A percentile compares a stretch with the other conserved stretches of the same genome.
phyloP scores from a whole-genome alignment of 1,140 invertebrate genomes.

The Ostrea denselamellosa region DNA sequence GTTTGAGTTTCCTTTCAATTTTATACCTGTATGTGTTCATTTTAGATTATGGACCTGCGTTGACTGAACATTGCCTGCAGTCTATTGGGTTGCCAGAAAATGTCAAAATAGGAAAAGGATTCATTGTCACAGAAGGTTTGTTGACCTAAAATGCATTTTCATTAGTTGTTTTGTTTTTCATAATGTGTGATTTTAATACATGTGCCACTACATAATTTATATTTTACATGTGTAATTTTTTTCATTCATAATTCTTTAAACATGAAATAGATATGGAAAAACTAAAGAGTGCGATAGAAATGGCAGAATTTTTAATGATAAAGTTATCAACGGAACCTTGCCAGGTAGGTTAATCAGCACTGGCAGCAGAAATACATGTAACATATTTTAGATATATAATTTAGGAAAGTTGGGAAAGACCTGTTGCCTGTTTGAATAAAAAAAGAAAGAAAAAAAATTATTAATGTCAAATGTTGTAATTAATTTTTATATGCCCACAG shows the following conservation, averaged over 20 bases:
- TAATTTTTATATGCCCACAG: too few species aligned
- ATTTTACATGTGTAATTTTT: background rate
- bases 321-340: background rate
- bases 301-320: slow-evolving; percentile 81
- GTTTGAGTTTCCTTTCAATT: too few species aligned
- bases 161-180: too few species aligned
- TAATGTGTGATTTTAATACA: too few species aligned
- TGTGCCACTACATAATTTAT: background rate
- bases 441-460: too few species aligned
- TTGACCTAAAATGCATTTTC: background rate
- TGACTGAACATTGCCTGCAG: slow-evolving; percentile 93
- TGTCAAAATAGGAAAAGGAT: slow-evolving; percentile 83
- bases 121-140: slow-evolving; percentile 81
- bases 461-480: too few species aligned
- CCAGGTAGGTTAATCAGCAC: slow-evolving; percentile 7
- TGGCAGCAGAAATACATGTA: background rate
- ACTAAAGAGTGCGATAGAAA: slow-evolving; percentile 85
- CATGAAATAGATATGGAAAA: slow-evolving; percentile 83
- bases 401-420: too few species aligned
- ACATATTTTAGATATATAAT: too few species aligned
- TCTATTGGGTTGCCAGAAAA: slow-evolving; percentile 85
- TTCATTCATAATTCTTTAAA: background rate
- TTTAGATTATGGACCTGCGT: slow-evolving; percentile 87
- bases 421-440: too few species aligned
- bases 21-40: background rate